Conservation (phyloP, 2,113 vertebrate genomes). For the Cercopithecus mona region DNA sequence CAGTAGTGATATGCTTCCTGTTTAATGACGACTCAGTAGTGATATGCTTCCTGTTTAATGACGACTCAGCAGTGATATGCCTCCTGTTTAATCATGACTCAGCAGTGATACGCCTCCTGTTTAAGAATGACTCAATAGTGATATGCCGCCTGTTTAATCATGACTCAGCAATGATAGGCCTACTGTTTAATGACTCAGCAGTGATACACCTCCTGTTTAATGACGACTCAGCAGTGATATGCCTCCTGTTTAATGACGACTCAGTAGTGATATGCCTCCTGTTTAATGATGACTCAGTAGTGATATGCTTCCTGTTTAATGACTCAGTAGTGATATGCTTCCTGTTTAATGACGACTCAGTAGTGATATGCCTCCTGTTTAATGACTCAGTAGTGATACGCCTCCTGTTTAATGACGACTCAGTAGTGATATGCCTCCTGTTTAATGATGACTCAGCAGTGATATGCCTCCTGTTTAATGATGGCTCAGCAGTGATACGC, state of each 20-base stretch:
- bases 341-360: not conserved
- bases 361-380: not conserved
- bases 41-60: not conserved
- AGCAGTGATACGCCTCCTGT: not conserved
- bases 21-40: not conserved
- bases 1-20: no score
- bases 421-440: not conserved
- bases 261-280: not conserved
- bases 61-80: not conserved
- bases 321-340: not conserved
- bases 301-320: not conserved
- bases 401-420: not conserved
- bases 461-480: not conserved
- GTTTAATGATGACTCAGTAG: not conserved
- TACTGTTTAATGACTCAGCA: not conserved
- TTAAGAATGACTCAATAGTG: not conserved
- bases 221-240: not conserved
- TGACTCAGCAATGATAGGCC: no score
- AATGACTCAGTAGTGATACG: not conserved
- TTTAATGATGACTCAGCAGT: not conserved
- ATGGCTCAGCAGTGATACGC: no score
- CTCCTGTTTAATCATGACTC: not conserved
- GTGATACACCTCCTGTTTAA: not conserved
- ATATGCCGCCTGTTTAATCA: not conserved
- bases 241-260: not conserved